Evolutionary conservation across 2,888 invertebrate species (phyloP), one percentile per base, ranked within the genome.

Genomic region (Hirtodrosophila trivittata): DNA sequence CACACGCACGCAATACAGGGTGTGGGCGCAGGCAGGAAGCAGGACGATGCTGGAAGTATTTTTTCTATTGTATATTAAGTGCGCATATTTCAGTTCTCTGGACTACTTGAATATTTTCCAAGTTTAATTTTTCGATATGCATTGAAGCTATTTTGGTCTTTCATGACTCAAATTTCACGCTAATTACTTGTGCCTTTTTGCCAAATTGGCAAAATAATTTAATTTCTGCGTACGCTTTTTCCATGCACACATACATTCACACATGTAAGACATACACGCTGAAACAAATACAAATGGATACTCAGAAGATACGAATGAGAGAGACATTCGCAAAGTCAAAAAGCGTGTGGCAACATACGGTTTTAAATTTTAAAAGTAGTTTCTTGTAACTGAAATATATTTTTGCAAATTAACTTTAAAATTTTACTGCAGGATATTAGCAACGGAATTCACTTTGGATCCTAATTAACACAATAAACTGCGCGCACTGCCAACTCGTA

Each of bases 201-300:
- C 83, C 87, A 82, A 87, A 65, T 86, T 86, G 86, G 83, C 86
- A 83, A 83, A 82, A 83, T 87, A 82, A 73, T 75, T 70, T 12
- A 62, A 67, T 77, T 76, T 85, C 69, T 65, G 73, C 77, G 65
- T 57, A 63, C 56, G 54, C 66, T 68, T 63, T 82, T 78, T 66
- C 52, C 54, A 62, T 46, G 37, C 52, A 63, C 75, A 54, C 72
- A 41, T 47, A 45, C 42, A 16, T 38, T 37, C 42, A 46, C 55
- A 42, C 52, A 38, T 37, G 25, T 38, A 62, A n/a, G 12, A 37
- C 25, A 47, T 32, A 32, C 59, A 65, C 39, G 51, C 70, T 74
- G 50, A 43, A 47, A 46, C 50, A 50, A 26, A 57, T 46, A 46
- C 69, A 35, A 70, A 56, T 57, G 56, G 50, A 66, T 62, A 73